Base-by-base conservation (phyloP, 2,888 invertebrate species). In the Frankliniella fusca region DNA sequence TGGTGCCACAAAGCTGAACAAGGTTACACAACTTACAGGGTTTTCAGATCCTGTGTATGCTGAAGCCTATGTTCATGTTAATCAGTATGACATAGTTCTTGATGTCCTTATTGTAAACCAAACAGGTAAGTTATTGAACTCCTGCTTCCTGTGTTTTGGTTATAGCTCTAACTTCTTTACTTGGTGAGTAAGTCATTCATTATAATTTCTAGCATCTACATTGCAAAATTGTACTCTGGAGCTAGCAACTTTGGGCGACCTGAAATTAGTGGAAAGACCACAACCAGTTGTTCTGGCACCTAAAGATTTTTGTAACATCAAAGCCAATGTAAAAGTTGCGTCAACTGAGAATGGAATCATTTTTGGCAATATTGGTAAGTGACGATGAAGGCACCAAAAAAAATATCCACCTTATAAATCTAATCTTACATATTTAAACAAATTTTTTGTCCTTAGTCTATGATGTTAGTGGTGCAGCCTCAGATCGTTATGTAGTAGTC, bases 281-380 rank as follows among this genome's bases (percentile, higher is more conserved):
- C 94, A 95, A 86, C 95, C 97, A 0, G 94, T 98, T 82, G 98
- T 99, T 82, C 90, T 99, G 85, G 99, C 97, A 9, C 98, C 99
- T 0, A 92, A 97, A 86, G 99, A 99, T 90, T 99, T 97, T 89
- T 96, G 97, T 86, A 96, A 98, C 88, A 99, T 99, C 86, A 98
- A 98, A 89, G 99, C 99, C 11, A 98, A 97, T 87, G 97, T 99
- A 79, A 99, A 99, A 89, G 97, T 98, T n/a, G 97, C 99, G 0
- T 99, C 98, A 20, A 99, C 99, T 0, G 99, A 99, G 90, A 99
- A 99, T 89, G 99, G 99, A 83, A 97, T 99, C 85, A 99, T 99
- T 86, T 99, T 99, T 90, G 99, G 99, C 83, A 99, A 99, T 88
- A 99, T 99, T 85, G 97, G 96, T 94, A 86, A 87, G 89, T 85